Percentiles rank a stretch among this genome's conserved stretches.
Conservation (phyloP, 2,797 vertebrate genomes). For the Tragopan temminckii region DNA sequence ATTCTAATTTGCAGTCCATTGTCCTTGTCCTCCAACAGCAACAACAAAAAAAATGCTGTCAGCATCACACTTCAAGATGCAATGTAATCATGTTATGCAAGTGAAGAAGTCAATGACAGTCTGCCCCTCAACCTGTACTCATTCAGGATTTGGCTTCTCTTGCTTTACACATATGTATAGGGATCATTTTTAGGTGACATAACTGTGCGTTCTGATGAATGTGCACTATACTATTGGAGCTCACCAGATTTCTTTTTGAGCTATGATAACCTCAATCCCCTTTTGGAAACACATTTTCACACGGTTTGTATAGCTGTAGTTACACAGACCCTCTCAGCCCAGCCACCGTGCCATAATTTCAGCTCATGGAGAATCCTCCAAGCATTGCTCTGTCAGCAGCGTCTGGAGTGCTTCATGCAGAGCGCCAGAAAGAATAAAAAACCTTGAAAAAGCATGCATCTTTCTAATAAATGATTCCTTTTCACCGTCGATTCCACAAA, state of each 20-base stretch:
- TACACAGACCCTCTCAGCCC: not conserved
- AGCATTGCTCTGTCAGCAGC: not conserved
- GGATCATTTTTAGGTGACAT: not conserved
- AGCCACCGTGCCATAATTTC: fast-evolving
- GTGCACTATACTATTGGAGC: not conserved
- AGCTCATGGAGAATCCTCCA: not conserved
- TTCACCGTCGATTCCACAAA: slow-evolving; percentile 25
- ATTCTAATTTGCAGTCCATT: slow-evolving; percentile 42
- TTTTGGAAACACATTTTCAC: not conserved
- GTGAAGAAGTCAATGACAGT: slow-evolving; percentile 25
- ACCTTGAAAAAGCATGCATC: not conserved
- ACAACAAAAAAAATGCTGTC: not conserved
- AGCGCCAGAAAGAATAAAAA: not conserved
- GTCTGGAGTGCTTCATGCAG: not conserved
- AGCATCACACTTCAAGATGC: not conserved
- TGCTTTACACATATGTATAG: not conserved
- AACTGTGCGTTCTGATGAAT: not conserved
- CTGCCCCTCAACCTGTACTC: not conserved
- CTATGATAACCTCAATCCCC: not conserved
- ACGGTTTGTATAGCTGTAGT: fast-evolving
- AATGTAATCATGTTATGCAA: slow-evolving; percentile 34
- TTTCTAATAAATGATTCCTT: slow-evolving; percentile 18
- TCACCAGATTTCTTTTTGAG: not conserved
- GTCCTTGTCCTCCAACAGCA: slow-evolving; percentile 37
- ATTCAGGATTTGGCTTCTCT: not conserved